These are phyloP conservation scores for Vanessa atalanta DNA, from an alignment of 1,140 invertebrate genomes.

Conservation along the genomic window DNA sequence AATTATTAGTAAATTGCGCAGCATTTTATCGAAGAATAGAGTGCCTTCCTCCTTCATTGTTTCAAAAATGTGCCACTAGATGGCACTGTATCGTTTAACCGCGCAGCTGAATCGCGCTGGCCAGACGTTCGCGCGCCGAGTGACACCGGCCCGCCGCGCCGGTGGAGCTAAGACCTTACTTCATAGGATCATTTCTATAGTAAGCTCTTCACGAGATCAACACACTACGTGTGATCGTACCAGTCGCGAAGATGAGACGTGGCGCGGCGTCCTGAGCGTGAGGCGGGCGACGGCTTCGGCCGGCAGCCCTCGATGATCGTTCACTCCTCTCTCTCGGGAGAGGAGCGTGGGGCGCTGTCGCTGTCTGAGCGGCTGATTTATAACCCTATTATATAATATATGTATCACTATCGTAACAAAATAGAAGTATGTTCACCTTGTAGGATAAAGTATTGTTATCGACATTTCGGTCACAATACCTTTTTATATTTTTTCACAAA, in stretches of 20 bases:
- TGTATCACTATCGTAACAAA: too few relatives aligned
- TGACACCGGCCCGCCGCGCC: not conserved
- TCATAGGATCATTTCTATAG: constrained; percentile 65
- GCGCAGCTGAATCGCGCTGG: constrained; percentile 35
- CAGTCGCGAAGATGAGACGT: constrained; percentile 52
- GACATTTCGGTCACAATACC: too few relatives aligned
- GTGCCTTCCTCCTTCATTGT: too few relatives aligned
- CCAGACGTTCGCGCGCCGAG: constrained; percentile 22
- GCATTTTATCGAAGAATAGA: too few relatives aligned
- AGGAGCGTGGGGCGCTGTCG: constrained; percentile 47
- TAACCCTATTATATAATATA: constrained; percentile 20
- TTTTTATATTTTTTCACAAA: too few relatives aligned
- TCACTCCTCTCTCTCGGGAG: constrained; percentile 39
- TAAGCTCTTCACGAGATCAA: constrained; percentile 49
- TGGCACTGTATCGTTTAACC: constrained; percentile 15
- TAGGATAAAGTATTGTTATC: too few relatives aligned
- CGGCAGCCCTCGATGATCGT: constrained; percentile 54
- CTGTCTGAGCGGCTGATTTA: constrained; percentile 53
- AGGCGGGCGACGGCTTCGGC: constrained; percentile 41
- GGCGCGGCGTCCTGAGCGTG: constrained; percentile 54
- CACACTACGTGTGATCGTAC: constrained; percentile 41
- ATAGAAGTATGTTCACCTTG: too few relatives aligned
- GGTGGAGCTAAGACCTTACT: constrained; percentile 46
- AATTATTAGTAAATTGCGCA: constrained; percentile 11
- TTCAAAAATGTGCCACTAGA: constrained; percentile 37